phyloP scores from a whole-genome alignment of 2,888 invertebrate species.

The Caenorhabditis zanzibari region DNA sequence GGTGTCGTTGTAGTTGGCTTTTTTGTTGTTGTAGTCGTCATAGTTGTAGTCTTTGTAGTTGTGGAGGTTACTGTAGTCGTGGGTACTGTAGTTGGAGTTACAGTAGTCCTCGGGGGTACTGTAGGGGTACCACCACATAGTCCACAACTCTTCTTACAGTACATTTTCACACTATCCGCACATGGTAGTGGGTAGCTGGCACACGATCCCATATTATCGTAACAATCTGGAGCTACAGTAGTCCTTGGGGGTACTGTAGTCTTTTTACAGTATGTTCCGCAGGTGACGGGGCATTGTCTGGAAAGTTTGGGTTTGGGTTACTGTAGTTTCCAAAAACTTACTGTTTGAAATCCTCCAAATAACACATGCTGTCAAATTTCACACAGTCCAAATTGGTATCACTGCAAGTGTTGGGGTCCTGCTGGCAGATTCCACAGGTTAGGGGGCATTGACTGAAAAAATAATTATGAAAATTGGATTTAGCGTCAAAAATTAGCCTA shows the following conservation, averaged over 20 bases:
- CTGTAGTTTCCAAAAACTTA: background rate
- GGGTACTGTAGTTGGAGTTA: background rate
- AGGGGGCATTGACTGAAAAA: conserved; percentile 1
- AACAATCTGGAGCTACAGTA: background rate
- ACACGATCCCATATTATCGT: background rate
- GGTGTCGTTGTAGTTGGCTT: conserved; percentile 9
- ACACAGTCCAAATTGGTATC: background rate
- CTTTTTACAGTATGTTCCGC: background rate
- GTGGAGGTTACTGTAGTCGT: background rate
- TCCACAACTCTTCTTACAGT: background rate
- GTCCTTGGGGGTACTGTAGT: background rate
- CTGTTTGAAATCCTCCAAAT: background rate
- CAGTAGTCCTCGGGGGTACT: background rate
- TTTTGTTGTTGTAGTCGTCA: background rate
- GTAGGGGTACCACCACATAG: background rate
- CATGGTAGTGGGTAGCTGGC: background rate
- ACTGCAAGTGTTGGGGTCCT: background rate
- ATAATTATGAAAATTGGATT: too few relatives aligned
- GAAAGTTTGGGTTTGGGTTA: background rate
- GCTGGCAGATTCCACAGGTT: background rate
- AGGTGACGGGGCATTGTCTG: background rate
- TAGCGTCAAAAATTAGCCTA: too few relatives aligned
- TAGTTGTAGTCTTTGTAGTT: conserved; percentile 5
- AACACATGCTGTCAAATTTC: background rate
- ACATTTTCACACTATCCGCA: background rate